Evolutionary conservation across 1,140 invertebrate species (phyloP).

Genomic region (Araneus ventricosus): DNA sequence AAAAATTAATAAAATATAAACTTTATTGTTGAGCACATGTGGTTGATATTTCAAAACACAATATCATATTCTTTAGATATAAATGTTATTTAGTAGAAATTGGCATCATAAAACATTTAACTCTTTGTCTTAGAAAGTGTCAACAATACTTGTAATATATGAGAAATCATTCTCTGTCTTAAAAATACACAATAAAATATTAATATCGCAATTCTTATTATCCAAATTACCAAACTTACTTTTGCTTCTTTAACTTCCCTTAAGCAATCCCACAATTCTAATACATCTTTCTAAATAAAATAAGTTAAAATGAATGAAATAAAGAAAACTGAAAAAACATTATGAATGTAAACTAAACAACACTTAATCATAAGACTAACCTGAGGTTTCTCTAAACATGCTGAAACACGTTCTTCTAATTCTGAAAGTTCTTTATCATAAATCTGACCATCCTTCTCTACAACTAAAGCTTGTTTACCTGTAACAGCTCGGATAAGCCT

Average conservation of each 20-base stretch:
- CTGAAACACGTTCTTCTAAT: constrained; percentile 46
- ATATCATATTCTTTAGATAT: too few species aligned
- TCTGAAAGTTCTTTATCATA: constrained; percentile 34
- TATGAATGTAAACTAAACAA: too few species aligned
- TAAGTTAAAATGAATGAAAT: not conserved
- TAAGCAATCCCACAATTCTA: constrained; percentile 68
- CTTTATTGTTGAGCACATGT: too few species aligned
- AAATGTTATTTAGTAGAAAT: too few species aligned
- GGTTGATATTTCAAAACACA: too few species aligned
- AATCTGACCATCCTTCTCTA: constrained; percentile 37
- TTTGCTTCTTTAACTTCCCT: constrained; percentile 71
- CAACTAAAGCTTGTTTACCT: constrained; percentile 43
- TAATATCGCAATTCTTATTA: too few species aligned
- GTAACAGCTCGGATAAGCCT: constrained; percentile 65
- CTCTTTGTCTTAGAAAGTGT: too few species aligned
- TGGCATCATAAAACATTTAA: too few species aligned
- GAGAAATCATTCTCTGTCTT: too few species aligned
- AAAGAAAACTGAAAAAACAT: not conserved
- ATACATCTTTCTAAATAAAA: constrained; percentile 43
- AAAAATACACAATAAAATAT: too few species aligned
- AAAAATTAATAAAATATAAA: too few species aligned
- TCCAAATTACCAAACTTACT: constrained; percentile 25
- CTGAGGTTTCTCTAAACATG: constrained; percentile 38
- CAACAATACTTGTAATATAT: too few species aligned
- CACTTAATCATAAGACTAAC: not conserved